phyloP scores from a whole-genome alignment of 2,888 invertebrate genomes.

The Plagodis dolabraria region DNA sequence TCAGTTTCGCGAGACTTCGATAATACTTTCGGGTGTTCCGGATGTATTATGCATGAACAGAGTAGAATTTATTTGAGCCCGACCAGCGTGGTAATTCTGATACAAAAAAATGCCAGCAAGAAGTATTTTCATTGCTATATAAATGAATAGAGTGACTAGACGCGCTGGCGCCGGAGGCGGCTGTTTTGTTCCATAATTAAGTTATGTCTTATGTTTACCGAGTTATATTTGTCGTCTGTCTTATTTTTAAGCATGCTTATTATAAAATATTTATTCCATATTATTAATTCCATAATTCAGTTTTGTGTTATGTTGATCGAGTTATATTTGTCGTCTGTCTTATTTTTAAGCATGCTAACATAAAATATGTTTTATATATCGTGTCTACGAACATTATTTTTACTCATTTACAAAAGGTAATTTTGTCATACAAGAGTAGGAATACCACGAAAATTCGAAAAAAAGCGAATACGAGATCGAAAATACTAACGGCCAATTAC shows the following conservation, averaged over 20 bases:
- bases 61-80: conserved; percentile 46
- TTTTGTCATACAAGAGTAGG: no score
- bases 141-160: conserved; percentile 32
- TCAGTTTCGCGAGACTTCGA: conserved; percentile 40
- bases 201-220: conserved; percentile 24
- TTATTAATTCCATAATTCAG: conserved; percentile 37
- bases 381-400: no score
- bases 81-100: conserved; percentile 40
- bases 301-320: conserved; percentile 21
- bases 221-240: no score
- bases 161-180: conserved; percentile 39
- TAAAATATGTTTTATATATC: no score
- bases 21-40: conserved; percentile 35
- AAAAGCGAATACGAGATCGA: no score
- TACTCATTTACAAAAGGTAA: no score
- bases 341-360: no score
- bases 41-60: conserved; percentile 65
- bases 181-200: conserved; percentile 41
- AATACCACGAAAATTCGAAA: no score
- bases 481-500: no score
- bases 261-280: no score
- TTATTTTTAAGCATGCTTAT: no score
- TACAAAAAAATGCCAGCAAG: conserved; percentile 41
- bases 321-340: no score
- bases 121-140: conserved; percentile 28